phyloP scores from a whole-genome alignment of 1,140 invertebrate species.

The Caenorhabditis elegans region WBcel235 BX284603.4:7824501-7825000 shows the following conservation, averaged over 20 bases:
- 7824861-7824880: not conserved
- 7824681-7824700: not conserved
- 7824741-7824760: not conserved
- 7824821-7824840: not conserved
- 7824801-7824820: constrained; percentile 1
- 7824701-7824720: not conserved
- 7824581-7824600: not conserved
- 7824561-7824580: not conserved
- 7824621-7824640: not conserved
- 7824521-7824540: not conserved
- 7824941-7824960: not conserved
- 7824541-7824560: not conserved
- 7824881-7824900: not conserved
- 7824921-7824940: not conserved
- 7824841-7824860: not conserved
- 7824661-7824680: not conserved
- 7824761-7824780: not conserved
- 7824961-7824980: not conserved
- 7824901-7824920: not conserved
- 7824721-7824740: not conserved
- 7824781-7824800: not conserved
- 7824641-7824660: not conserved
- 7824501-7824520: constrained; percentile 17
- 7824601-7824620: not conserved
- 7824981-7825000: not conserved